Percentiles rank a stretch among this genome's conserved stretches.
Conservation (phyloP, 2,888 invertebrate genomes). For the Junonia oenone region DNA sequence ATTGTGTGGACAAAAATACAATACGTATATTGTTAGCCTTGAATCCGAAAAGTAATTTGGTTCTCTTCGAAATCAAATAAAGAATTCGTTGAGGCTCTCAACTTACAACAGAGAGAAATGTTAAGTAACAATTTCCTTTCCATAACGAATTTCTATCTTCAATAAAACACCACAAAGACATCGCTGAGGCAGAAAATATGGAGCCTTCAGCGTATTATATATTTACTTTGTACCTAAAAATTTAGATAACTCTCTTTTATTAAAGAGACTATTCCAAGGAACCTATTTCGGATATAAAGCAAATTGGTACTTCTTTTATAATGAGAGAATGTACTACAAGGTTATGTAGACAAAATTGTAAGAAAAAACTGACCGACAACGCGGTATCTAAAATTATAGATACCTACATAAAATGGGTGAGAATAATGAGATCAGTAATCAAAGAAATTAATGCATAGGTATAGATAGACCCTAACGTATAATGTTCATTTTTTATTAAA, state of each 20-base stretch:
- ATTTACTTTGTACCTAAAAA: slow-evolving; percentile 11
- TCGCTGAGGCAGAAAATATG: slow-evolving; percentile 12
- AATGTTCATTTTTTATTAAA: no score
- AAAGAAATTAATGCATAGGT: no score
- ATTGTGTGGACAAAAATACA: no score
- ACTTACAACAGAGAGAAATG: background rate
- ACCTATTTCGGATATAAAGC: background rate
- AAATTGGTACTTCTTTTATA: no score
- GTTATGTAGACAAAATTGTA: no score
- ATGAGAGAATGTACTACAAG: no score
- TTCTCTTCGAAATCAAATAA: background rate
- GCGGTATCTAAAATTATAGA: no score
- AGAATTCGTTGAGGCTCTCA: background rate
- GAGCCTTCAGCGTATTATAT: slow-evolving; percentile 4
- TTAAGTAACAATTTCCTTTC: slow-evolving; percentile 14
- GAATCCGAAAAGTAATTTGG: background rate
- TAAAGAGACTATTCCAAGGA: background rate
- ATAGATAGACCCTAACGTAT: no score
- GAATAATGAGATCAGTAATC: no score
- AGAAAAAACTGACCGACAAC: no score
- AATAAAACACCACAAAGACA: slow-evolving; percentile 9
- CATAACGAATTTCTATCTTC: slow-evolving; percentile 7
- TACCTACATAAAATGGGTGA: no score
- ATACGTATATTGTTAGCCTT: background rate
- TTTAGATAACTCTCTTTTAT: background rate